Percentiles rank a stretch among this genome's conserved stretches.
These are phyloP conservation scores for Rhynchotus rufescens DNA, from an alignment of 2,797 vertebrate species.

Conservation along the genomic window DNA sequence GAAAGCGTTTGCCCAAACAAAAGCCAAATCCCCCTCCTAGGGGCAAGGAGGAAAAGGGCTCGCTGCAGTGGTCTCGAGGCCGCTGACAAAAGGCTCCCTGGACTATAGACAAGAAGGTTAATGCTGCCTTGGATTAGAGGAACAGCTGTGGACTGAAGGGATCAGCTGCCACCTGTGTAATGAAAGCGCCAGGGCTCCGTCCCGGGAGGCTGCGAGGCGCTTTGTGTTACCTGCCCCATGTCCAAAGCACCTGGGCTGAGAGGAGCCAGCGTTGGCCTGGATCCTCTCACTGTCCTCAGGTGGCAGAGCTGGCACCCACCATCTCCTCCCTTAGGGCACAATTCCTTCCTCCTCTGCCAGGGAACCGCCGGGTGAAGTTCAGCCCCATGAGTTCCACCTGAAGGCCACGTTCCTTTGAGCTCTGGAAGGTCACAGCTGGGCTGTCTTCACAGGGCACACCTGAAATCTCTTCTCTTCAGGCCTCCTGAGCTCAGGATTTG, in stretches of 20 bases:
- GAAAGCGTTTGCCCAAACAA: conserved; percentile 48
- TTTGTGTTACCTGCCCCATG: not conserved
- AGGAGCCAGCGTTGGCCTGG: not conserved
- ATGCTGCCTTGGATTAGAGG: not conserved
- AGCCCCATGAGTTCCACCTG: not conserved
- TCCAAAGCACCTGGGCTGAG: not conserved
- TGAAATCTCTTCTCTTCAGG: not conserved
- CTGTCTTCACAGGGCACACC: not conserved
- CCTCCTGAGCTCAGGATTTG: not conserved
- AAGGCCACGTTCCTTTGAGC: not conserved
- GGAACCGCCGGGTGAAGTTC: too few relatives aligned
- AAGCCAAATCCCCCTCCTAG: conserved; percentile 44
- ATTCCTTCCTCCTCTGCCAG: not conserved
- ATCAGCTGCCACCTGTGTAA: conserved; percentile 43
- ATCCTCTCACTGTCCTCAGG: not conserved
- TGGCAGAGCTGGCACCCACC: not conserved
- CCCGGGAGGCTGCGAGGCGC: not conserved
- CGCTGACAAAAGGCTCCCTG: conserved; percentile 40
- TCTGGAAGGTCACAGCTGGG: not conserved
- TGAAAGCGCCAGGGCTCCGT: not conserved
- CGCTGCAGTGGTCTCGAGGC: conserved; percentile 14
- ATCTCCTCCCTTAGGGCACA: rapidly evolving
- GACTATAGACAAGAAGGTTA: conserved; percentile 20
- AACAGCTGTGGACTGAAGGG: conserved; percentile 24
- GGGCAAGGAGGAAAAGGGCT: conserved; percentile 23